Percentiles rank a stretch among this genome's conserved stretches.
phyloP scores from a whole-genome alignment of 2,888 invertebrate genomes.

The Metacarcinus magister region DNA sequence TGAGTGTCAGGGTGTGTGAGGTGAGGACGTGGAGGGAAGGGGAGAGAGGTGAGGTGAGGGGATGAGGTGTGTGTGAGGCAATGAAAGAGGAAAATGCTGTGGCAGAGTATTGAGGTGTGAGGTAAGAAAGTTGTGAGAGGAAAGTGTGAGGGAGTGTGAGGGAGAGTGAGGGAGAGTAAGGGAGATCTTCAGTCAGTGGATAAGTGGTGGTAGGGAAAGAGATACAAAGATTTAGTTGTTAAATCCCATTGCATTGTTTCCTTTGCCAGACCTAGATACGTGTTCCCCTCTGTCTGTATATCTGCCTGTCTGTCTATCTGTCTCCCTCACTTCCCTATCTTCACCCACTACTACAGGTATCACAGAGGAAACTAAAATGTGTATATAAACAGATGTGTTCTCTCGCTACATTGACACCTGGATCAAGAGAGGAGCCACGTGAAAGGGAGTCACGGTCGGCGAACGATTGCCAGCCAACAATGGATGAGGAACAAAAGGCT shows the following conservation, averaged over 20 bases:
- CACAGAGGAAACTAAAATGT: neutral
- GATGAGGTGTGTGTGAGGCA: neutral
- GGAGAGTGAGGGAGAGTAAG: neutral
- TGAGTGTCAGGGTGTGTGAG: neutral
- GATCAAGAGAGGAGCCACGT: neutral
- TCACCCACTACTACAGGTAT: neutral
- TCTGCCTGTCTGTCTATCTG: neutral
- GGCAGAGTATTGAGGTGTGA: neutral
- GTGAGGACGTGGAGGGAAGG: neutral
- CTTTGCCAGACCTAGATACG: neutral
- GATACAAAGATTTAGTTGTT: neutral
- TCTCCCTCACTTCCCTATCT: neutral
- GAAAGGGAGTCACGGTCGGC: neutral
- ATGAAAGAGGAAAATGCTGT: neutral
- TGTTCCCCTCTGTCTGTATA: neutral
- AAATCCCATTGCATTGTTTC: neutral
- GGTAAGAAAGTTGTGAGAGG: neutral
- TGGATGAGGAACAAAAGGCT: conserved; percentile 28
- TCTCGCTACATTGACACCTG: neutral
- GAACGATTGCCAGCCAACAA: neutral
- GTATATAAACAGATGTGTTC: neutral
- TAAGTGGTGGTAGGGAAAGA: neutral
- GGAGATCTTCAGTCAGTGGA: neutral
- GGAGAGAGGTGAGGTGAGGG: neutral
- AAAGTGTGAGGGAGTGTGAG: neutral